phyloP scores from a whole-genome alignment of 2,113 vertebrate genomes.

The Pseudorectes ferrugineus region DNA sequence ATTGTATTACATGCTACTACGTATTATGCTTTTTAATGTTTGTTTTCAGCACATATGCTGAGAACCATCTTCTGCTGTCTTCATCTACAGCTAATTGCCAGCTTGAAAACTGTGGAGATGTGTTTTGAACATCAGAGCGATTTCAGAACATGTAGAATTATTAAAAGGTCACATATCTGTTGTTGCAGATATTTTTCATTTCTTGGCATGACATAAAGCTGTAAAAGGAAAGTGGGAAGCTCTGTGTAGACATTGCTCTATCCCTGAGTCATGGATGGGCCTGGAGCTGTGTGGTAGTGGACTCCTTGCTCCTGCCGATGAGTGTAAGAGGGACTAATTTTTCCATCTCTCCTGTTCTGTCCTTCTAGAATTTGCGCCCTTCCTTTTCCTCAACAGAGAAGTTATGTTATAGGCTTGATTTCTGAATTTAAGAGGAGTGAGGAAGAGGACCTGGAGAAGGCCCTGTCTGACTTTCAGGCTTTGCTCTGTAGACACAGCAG shows the following conservation, averaged over 20 bases:
- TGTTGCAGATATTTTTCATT: neutral
- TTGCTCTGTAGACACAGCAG: neutral
- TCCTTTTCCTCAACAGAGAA: neutral
- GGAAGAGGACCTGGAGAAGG: neutral
- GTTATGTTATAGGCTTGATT: neutral
- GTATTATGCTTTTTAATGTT: neutral
- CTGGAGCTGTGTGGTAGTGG: neutral
- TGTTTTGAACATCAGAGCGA: neutral
- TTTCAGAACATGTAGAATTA: neutral
- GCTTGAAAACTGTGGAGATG: neutral
- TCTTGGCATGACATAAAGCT: neutral
- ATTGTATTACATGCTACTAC: neutral
- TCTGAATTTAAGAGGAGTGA: neutral
- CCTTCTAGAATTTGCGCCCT: neutral
- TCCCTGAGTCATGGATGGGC: accelerated
- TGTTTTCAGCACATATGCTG: neutral
- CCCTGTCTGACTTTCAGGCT: neutral
- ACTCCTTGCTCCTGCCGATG: neutral
- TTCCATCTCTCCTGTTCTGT: neutral
- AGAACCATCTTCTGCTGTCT: neutral
- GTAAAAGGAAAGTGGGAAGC: neutral
- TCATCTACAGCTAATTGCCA: neutral
- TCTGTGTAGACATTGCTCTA: neutral
- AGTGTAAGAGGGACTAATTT: neutral
- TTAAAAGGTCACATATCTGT: neutral